Evolutionary conservation across 2,888 invertebrate genomes (phyloP).

Genomic region (Tachystola acroxantha): DNA sequence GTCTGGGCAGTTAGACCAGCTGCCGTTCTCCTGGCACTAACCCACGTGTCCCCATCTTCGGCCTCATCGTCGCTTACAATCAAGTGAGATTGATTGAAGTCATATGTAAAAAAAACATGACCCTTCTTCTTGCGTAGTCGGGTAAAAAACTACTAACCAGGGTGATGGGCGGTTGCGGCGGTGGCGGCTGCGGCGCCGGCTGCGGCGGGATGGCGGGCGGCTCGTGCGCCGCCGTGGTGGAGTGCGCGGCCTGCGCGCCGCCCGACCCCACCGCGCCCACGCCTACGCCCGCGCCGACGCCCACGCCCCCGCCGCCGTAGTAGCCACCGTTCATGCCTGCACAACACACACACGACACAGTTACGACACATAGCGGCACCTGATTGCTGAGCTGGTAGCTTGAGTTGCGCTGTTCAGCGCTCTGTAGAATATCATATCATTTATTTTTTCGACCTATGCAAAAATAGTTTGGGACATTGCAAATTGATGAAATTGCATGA

Average conservation of each 20-base stretch:
- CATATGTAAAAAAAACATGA: no score
- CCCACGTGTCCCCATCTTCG: no score
- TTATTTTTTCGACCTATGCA: no score
- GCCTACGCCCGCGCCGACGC: constrained; percentile 76
- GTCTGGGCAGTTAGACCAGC: no score
- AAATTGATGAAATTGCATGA: no score
- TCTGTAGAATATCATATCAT: no score
- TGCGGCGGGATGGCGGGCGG: constrained; percentile 48
- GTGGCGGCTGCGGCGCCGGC: constrained; percentile 44
- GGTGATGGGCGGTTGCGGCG: constrained; percentile 57
- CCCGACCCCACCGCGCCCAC: constrained; percentile 70
- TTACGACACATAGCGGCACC: neutral
- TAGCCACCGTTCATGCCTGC: constrained; percentile 83
- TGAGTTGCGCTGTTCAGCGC: neutral
- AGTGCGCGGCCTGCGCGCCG: constrained; percentile 91
- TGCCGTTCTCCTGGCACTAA: no score
- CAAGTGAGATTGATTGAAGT: no score
- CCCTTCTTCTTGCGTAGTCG: no score
- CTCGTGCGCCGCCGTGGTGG: constrained; percentile 83
- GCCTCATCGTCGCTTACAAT: no score
- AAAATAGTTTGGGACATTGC: no score
- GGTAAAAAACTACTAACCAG: constrained; percentile 37
- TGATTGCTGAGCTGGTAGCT: neutral
- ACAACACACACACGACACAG: neutral
- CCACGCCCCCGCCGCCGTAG: constrained; percentile 82